Conservation (phyloP, 2,888 invertebrate genomes). For the Asteroscopus sphinx region DNA sequence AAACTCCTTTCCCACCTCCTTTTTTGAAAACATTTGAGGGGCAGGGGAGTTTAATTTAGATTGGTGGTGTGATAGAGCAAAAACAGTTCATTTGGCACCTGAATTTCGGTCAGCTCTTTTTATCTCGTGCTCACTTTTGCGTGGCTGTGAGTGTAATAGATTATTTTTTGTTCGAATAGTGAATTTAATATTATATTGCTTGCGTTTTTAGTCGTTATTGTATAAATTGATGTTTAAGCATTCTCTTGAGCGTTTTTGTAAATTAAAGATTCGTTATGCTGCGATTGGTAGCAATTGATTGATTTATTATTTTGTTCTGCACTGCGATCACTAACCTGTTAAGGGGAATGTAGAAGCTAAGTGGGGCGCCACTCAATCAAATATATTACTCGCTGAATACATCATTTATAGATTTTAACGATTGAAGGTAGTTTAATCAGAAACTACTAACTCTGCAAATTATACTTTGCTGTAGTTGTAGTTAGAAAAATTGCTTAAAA, state of each 20-base stretch:
- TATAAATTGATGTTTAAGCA: constrained; percentile 25
- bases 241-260: constrained; percentile 3
- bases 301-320: constrained; percentile 15
- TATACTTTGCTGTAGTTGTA: too few relatives aligned
- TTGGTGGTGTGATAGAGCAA: constrained; percentile 57
- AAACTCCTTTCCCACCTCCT: constrained; percentile 25
- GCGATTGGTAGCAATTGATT: constrained; percentile 3
- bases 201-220: constrained; percentile 40
- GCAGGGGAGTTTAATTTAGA: constrained; percentile 38
- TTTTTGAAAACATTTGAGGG: constrained; percentile 29
- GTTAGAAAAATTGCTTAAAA: too few relatives aligned
- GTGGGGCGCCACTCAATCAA: too few relatives aligned
- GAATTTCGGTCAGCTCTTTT: constrained; percentile 62
- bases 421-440: too few relatives aligned
- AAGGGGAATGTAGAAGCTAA: too few relatives aligned
- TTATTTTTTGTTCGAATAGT: constrained; percentile 48
- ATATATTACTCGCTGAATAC: too few relatives aligned
- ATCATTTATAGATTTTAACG: too few relatives aligned
- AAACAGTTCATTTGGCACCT: constrained; percentile 67
- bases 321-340: too few relatives aligned
- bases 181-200: constrained; percentile 44
- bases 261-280: constrained; percentile 16
- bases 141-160: constrained; percentile 61
- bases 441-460: too few relatives aligned
- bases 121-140: constrained; percentile 60